Conservation (phyloP, 2,113 vertebrate genomes). For the Malurus cyaneus region DNA sequence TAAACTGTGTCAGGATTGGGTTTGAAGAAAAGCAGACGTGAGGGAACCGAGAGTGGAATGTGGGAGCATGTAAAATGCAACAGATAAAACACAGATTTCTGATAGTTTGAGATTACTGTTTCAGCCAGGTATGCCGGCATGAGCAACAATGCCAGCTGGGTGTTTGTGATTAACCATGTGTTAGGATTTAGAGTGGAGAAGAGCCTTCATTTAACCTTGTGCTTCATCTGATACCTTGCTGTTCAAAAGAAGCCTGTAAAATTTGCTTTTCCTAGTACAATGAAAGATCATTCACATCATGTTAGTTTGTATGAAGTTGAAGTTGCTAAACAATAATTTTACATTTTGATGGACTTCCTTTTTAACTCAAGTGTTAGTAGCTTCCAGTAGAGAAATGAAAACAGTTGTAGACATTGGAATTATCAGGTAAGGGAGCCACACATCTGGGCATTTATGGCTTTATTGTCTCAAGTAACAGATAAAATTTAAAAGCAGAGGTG, state of each 20-base stretch:
- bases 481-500: not conserved
- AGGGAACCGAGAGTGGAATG: not conserved
- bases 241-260: not conserved
- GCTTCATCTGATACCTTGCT: not conserved
- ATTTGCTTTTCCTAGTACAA: not conserved
- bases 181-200: not conserved
- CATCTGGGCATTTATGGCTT: not conserved
- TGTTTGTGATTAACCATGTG: not conserved
- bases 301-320: not conserved
- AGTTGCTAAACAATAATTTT: not conserved
- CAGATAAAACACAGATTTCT: not conserved
- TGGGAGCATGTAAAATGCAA: not conserved
- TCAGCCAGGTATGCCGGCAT: not conserved
- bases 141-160: not conserved
- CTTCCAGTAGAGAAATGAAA: not conserved
- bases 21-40: not conserved
- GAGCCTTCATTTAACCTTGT: not conserved
- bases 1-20: not conserved
- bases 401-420: not conserved
- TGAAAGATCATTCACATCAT: not conserved
- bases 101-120: not conserved
- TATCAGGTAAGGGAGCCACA: not conserved
- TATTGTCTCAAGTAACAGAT: conserved; percentile 21
- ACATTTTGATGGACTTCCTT: not conserved
- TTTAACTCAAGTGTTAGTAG: not conserved